Evolutionary conservation across 2,888 invertebrate species (phyloP).

Genomic region (Eupsilia transversa): DNA sequence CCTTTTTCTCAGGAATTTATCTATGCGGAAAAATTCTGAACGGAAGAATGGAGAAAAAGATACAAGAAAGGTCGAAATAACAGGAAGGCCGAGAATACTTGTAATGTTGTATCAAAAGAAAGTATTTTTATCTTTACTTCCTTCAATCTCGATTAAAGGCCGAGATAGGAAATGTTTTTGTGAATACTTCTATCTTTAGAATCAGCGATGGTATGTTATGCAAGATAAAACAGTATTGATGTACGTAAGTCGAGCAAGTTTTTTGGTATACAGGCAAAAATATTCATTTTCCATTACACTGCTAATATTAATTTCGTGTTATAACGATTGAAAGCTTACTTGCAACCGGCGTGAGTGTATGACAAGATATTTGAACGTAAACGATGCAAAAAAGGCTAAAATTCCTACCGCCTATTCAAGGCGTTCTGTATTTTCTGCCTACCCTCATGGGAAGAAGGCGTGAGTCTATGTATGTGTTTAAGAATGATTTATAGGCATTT

Average conservation of each 20-base stretch:
- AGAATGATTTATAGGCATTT: no score
- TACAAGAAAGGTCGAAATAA: slow-evolving; percentile 29
- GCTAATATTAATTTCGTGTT: no score
- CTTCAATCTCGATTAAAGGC: slow-evolving; percentile 27
- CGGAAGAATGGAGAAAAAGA: slow-evolving; percentile 21
- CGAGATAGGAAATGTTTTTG: slow-evolving; percentile 36
- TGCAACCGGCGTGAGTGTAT: no score
- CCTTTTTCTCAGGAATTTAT: slow-evolving; percentile 14
- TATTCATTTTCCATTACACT: neutral
- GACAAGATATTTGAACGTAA: no score
- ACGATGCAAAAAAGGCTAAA: no score
- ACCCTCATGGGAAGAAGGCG: no score
- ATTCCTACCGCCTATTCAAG: no score
- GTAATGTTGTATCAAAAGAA: slow-evolving; percentile 37
- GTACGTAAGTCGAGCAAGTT: neutral
- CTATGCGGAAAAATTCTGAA: slow-evolving; percentile 15
- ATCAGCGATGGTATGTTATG: neutral
- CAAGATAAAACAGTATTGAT: neutral
- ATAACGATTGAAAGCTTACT: no score
- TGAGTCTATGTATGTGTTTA: no score
- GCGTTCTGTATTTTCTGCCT: no score
- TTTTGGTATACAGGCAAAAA: neutral
- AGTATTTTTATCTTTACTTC: slow-evolving; percentile 34
- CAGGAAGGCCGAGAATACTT: slow-evolving; percentile 39
- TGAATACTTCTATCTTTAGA: neutral